A percentile compares a stretch with the other conserved stretches of the same genome.
These are phyloP conservation scores for Pseudomyrmex cubaensis DNA, from an alignment of 1,140 invertebrate genomes.

Conservation along the genomic window DNA sequence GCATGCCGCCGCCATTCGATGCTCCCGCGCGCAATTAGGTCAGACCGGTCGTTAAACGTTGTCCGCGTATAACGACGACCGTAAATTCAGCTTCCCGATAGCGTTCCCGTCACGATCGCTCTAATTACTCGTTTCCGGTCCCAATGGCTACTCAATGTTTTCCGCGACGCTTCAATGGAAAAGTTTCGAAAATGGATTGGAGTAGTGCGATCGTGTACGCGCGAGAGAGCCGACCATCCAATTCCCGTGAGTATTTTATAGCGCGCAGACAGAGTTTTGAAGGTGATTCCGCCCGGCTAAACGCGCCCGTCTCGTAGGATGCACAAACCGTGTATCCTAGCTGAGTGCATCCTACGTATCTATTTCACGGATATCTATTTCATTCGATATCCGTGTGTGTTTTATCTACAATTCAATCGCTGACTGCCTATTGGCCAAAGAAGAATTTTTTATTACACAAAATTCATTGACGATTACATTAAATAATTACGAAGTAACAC, in stretches of 20 bases:
- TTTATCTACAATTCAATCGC: background rate
- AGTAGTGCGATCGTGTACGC: constrained; percentile 19
- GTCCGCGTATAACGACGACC: constrained; percentile 51
- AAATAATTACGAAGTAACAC: too few relatives aligned
- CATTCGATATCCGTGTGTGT: background rate
- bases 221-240: constrained; percentile 25
- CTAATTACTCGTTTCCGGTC: constrained; percentile 68
- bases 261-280: constrained; percentile 44
- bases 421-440: too few relatives aligned
- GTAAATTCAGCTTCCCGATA: constrained; percentile 60
- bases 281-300: constrained; percentile 49
- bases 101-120: constrained; percentile 60
- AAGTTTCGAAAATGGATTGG: constrained; percentile 50
- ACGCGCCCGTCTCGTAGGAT: constrained; percentile 28
- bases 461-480: too few relatives aligned
- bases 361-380: background rate
- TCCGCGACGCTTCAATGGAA: constrained; percentile 38
- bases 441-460: too few relatives aligned
- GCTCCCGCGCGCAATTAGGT: constrained; percentile 66
- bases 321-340: constrained; percentile 39
- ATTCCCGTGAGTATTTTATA: constrained; percentile 59
- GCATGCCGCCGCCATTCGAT: background rate
- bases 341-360: constrained; percentile 13
- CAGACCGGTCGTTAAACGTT: constrained; percentile 69
- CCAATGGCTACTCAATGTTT: constrained; percentile 52